A percentile compares a stretch with the other conserved stretches of the same genome.
Conservation (phyloP, 1,140 invertebrate species). For the Drosophila nannoptera region DNA sequence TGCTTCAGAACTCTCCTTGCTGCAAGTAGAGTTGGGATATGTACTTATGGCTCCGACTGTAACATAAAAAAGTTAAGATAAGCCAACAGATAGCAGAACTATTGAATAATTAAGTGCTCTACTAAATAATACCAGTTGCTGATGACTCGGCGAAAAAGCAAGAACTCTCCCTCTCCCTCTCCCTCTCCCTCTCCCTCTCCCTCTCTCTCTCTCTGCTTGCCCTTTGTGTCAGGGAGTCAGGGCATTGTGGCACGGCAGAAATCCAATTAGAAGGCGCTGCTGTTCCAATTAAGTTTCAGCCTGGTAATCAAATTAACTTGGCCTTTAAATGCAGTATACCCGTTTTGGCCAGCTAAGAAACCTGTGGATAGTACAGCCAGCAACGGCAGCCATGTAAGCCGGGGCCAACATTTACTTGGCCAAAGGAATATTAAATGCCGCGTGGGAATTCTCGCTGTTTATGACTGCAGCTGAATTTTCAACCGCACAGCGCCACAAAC, state of each 20-base stretch:
- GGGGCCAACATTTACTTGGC: slow-evolving; percentile 64
- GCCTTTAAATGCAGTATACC: slow-evolving; percentile 11
- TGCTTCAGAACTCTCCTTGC: too few species aligned
- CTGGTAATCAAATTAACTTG: not conserved
- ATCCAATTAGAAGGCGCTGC: not conserved
- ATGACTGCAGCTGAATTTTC: slow-evolving; percentile 55
- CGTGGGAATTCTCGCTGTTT: slow-evolving; percentile 77
- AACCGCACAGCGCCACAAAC: slow-evolving; percentile 25
- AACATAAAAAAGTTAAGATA: too few species aligned
- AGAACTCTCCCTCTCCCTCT: too few species aligned
- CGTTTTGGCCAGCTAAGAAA: not conserved
- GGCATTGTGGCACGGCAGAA: not conserved
- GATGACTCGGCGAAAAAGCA: too few species aligned
- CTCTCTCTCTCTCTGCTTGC: not conserved
- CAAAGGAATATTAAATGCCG: slow-evolving; percentile 77
- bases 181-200: too few species aligned
- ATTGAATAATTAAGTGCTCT: too few species aligned
- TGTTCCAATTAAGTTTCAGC: slow-evolving; percentile 1
- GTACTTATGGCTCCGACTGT: too few species aligned
- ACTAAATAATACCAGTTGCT: too few species aligned
- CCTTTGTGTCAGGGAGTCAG: slow-evolving; percentile 1
- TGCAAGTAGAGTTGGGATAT: too few species aligned
- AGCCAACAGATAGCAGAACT: too few species aligned
- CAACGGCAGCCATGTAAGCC: slow-evolving; percentile 11
- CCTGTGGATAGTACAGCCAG: not conserved